Conservation (phyloP, 2,888 invertebrate genomes). For the Gastrophysa polygoni region DNA sequence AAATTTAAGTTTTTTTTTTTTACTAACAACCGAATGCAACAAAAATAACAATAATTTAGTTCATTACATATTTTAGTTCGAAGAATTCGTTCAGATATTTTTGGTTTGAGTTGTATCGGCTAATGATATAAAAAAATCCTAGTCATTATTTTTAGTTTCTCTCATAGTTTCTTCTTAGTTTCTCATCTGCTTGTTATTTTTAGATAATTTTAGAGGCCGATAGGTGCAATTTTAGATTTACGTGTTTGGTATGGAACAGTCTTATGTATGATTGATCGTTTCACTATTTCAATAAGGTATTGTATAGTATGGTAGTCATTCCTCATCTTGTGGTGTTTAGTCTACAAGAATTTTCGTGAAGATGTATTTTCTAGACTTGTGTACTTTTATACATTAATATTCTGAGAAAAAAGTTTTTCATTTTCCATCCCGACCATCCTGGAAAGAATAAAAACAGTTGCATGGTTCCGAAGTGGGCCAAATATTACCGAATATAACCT, state of each 20-base stretch:
- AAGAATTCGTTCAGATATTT: conserved; percentile 11
- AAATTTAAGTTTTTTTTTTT: conserved; percentile 38
- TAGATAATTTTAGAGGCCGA: conserved; percentile 39
- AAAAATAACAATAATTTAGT: conserved; percentile 23
- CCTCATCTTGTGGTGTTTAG: conserved; percentile 41
- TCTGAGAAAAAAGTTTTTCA: conserved; percentile 24
- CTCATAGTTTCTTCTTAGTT: conserved; percentile 12
- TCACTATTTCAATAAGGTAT: conserved; percentile 18
- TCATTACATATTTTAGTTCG: conserved; percentile 44
- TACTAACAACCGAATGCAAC: conserved; percentile 24
- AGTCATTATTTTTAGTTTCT: conserved; percentile 49
- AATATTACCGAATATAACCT: conserved; percentile 23
- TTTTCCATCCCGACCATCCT: background rate
- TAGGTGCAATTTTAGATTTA: conserved; percentile 48
- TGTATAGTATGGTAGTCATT: conserved; percentile 38
- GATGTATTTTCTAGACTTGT: conserved; percentile 48
- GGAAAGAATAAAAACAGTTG: background rate
- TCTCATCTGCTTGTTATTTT: conserved; percentile 3
- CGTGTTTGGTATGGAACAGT: conserved; percentile 10
- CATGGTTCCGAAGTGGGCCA: background rate
- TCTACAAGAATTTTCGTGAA: conserved; percentile 34
- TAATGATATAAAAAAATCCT: conserved; percentile 55
- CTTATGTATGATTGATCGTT: conserved; percentile 11
- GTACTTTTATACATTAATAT: conserved; percentile 50
- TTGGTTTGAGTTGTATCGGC: conserved; percentile 50